A percentile compares a stretch with the other conserved stretches of the same genome.
phyloP scores from a whole-genome alignment of 1,140 invertebrate species.

The Brachystomella parvula region DNA sequence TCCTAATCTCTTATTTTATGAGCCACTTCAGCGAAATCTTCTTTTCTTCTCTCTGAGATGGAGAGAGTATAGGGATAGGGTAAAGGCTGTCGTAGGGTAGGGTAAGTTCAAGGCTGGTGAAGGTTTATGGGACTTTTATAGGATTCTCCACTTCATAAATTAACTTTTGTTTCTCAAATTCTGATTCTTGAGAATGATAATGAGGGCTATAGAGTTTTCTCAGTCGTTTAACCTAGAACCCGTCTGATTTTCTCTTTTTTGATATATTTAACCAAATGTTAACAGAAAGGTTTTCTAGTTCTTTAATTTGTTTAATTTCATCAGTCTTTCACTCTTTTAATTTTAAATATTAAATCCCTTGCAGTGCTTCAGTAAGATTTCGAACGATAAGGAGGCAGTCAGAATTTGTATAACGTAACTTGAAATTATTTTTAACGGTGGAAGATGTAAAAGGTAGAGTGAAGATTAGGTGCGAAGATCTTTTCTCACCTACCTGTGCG shows the following conservation, averaged over 20 bases:
- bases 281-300: not conserved
- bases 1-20: constrained; percentile 32
- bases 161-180: not conserved
- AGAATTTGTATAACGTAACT: no score
- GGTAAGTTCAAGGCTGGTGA: constrained; percentile 13
- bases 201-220: not conserved
- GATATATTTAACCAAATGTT: not conserved
- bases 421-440: not conserved
- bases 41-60: not conserved
- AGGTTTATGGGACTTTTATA: constrained; percentile 13
- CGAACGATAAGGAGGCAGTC: no score
- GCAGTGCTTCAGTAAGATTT: no score
- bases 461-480: no score
- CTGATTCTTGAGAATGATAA: not conserved
- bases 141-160: not conserved
- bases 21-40: not conserved
- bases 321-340: no score
- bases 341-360: no score
- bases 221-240: not conserved
- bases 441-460: not conserved
- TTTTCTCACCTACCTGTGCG: no score
- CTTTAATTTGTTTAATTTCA: no score
- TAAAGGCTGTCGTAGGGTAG: not conserved
- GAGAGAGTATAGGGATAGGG: not conserved
- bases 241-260: not conserved